Base-by-base conservation (phyloP, 37 sponge, comb jelly and placozoan species). In the Agelas oroides region DNA sequence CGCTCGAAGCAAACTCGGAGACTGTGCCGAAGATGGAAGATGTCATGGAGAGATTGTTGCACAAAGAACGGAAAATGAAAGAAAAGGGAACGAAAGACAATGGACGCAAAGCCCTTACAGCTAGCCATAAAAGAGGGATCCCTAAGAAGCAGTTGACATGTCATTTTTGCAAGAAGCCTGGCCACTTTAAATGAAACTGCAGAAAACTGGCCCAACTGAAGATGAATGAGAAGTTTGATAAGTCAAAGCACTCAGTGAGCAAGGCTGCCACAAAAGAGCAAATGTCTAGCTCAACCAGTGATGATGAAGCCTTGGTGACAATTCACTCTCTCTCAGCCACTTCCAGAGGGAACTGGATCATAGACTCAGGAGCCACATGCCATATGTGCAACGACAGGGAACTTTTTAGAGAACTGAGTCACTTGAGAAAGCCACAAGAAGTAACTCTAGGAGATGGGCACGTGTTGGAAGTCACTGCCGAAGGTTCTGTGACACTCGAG, bases 321-420 rank as follows among this genome's bases (percentile, higher is more conserved):
- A 24, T 17, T 11, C 8, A 56, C 57, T 61, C 77, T 21, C 77
- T 76, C 2, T 35, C 30, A 21, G 62, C 77, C 5, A 76, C 21
- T 13, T 76, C 77, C 34, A 59, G 37, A 28, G 37, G 5, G 3
- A 34, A 16, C 37, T 80, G 81, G 81, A 80, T 80, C 3, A 58
- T 80, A 6, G 81, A 80, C 70, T 80, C 70, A 2, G 70, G 81
- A 33, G 70, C 81, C 11, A 80, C 81, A 3, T 52, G 81, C 57
- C 81, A 80, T 35, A 80, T 68, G 58, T 80, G 69, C 32, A 53
- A 53, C 53, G 34, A 35, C 13, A 8, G 20, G 20, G 46, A 34
- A 34, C 15, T 19, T 5, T 78, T 36, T 8, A 28, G 1, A 20
- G 37, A 69, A 27, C 21, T 76, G 77, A 36, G 39, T 2, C 35